Evolutionary conservation across 2,113 vertebrate species (phyloP).

Genomic region (Hemibagrus wyckioides): DNA sequence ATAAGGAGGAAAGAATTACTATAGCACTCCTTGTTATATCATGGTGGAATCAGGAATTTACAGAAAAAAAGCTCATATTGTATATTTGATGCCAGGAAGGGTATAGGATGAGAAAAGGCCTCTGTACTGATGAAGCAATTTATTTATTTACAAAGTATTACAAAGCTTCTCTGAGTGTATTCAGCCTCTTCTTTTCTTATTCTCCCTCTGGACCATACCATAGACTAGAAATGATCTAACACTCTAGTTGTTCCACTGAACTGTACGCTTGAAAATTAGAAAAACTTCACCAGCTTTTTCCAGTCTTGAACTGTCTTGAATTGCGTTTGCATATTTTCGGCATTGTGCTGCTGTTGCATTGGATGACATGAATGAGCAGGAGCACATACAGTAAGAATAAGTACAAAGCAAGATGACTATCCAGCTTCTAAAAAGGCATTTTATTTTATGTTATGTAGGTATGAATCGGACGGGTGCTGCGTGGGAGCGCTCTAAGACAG

Average conservation of each 20-base stretch:
- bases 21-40: neutral
- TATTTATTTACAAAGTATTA: neutral
- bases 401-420: neutral
- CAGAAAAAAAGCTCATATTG: neutral
- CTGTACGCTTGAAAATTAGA: neutral
- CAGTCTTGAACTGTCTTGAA: neutral
- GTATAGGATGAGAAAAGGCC: neutral
- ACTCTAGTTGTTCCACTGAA: neutral
- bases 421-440: neutral
- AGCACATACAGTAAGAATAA: neutral
- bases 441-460: constrained; percentile 69
- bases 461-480: constrained; percentile 87
- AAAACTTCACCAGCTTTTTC: neutral
- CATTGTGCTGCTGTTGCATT: neutral
- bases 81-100: neutral
- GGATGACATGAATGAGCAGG: neutral
- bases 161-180: too few species aligned
- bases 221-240: neutral
- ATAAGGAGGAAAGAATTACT: neutral
- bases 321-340: neutral
- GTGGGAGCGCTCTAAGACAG: constrained; percentile 90
- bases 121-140: neutral
- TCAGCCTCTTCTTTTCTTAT: neutral
- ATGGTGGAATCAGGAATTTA: neutral
- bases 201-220: neutral